phyloP scores from a whole-genome alignment of 2,888 invertebrate genomes.

The Sesia apiformis region DNA sequence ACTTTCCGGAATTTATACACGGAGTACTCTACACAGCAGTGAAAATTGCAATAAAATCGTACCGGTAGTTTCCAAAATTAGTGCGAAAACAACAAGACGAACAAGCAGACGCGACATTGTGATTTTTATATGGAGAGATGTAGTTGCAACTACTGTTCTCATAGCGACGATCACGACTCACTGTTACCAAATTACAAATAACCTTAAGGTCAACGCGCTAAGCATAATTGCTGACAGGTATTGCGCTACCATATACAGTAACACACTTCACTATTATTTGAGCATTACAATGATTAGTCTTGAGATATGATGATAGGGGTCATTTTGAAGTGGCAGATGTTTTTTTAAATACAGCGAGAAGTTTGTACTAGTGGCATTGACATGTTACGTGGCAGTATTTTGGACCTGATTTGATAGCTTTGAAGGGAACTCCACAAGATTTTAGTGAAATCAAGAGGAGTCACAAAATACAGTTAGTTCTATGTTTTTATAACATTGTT shows the following conservation, averaged over 20 bases:
- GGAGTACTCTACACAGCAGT: too few relatives aligned
- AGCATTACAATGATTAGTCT: background rate
- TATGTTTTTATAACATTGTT: too few relatives aligned
- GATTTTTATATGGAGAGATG: too few relatives aligned
- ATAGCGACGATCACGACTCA: background rate
- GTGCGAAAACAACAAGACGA: too few relatives aligned
- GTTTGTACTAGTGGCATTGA: background rate
- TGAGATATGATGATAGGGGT: background rate
- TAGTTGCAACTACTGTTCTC: background rate
- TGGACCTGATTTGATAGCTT: too few relatives aligned
- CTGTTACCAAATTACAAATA: background rate
- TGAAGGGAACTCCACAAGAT: too few relatives aligned
- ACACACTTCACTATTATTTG: background rate
- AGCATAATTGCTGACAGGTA: slow-evolving; percentile 25
- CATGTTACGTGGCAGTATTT: background rate
- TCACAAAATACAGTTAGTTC: too few relatives aligned
- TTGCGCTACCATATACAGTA: slow-evolving; percentile 19
- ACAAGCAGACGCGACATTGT: too few relatives aligned
- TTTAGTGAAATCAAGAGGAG: too few relatives aligned
- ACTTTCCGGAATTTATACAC: too few relatives aligned
- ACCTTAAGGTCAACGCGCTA: slow-evolving; percentile 27
- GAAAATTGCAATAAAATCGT: too few relatives aligned
- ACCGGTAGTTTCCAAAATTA: too few relatives aligned
- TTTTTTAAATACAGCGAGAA: background rate
- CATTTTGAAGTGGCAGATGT: background rate